A percentile compares a stretch with the other conserved stretches of the same genome.
Conservation (phyloP, 2,888 invertebrate genomes). For the Rotaria sp. region DNA sequence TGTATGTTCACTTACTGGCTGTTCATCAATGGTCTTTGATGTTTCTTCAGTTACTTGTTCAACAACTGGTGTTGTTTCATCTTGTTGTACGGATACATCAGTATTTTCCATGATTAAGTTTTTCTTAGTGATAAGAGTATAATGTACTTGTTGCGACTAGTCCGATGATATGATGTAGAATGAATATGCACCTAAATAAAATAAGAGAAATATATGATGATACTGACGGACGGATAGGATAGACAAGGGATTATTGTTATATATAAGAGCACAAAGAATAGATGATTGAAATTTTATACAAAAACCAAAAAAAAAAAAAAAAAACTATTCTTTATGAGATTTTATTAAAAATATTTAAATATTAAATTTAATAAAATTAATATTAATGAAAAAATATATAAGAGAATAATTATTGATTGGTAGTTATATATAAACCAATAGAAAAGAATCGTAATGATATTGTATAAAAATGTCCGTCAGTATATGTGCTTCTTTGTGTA, state of each 20-base stretch:
- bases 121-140: too few species aligned
- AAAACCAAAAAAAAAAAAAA: not conserved
- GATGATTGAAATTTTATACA: not conserved
- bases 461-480: not conserved
- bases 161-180: not conserved
- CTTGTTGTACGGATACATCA: not conserved
- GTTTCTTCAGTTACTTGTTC: not conserved
- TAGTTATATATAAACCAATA: not conserved
- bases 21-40: not conserved
- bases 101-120: not conserved
- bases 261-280: not conserved
- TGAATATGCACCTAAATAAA: not conserved
- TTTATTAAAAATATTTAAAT: not conserved
- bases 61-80: not conserved
- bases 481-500: not conserved
- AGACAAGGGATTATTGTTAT: conserved; percentile 1
- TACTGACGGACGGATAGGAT: not conserved
- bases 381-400: not conserved
- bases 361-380: not conserved
- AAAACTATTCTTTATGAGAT: not conserved
- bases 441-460: not conserved
- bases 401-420: not conserved
- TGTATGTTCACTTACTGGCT: not conserved
- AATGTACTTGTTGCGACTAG: not conserved
- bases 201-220: not conserved